Percentiles rank a stretch among this genome's conserved stretches.
Evolutionary conservation across 2,113 vertebrate species (phyloP).

Genomic region (Lasiurus cinereus): DNA sequence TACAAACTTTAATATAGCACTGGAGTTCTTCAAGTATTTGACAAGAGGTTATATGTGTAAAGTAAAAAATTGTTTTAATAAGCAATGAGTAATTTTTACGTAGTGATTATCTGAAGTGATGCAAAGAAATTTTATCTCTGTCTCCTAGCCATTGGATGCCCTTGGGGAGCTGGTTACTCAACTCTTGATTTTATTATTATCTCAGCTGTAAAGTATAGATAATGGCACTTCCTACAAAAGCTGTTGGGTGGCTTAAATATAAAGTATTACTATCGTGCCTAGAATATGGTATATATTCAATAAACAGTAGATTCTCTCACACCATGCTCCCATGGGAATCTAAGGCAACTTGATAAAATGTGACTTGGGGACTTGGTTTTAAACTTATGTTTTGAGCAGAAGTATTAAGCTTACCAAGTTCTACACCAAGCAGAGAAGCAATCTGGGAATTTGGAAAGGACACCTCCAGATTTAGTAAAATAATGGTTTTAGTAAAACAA

Average conservation of each 20-base stretch:
- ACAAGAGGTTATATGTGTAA: neutral
- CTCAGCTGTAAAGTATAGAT: neutral
- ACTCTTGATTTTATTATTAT: neutral
- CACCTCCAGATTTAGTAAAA: neutral
- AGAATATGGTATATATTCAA: neutral
- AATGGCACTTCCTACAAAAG: neutral
- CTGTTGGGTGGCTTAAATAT: neutral
- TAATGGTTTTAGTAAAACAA: too few relatives aligned
- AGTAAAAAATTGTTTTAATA: neutral
- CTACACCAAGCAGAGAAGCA: neutral
- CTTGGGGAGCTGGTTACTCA: neutral
- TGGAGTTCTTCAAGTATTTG: neutral
- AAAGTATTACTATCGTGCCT: neutral
- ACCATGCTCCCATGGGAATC: neutral
- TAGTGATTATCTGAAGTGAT: neutral
- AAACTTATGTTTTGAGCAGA: neutral
- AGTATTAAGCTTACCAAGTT: neutral
- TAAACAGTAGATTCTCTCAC: neutral
- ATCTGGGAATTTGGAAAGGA: neutral
- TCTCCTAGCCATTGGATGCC: neutral
- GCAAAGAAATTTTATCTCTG: conserved; percentile 27
- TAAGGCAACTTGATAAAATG: neutral
- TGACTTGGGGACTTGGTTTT: neutral
- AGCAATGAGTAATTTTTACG: neutral
- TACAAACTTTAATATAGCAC: neutral